Evolutionary conservation across 2,888 invertebrate genomes (phyloP).

Genomic region (Leuctra nigra): DNA sequence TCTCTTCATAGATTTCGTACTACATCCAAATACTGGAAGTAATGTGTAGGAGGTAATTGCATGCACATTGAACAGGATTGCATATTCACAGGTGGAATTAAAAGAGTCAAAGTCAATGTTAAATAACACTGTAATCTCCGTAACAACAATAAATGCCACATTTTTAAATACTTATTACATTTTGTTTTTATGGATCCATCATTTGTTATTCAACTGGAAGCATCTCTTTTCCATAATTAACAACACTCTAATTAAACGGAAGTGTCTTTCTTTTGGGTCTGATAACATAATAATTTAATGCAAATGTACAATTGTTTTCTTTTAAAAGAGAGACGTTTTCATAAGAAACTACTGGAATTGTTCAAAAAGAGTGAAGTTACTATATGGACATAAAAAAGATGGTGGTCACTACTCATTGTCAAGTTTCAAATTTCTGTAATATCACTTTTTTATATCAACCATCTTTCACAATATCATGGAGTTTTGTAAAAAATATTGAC

Average conservation of each 20-base stretch:
- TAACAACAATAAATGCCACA: conserved; percentile 17
- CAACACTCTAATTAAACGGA: not conserved
- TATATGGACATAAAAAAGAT: not conserved
- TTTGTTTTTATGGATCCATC: not conserved
- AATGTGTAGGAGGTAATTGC: not conserved
- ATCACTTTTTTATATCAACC: conserved; percentile 9
- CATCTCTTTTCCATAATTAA: not conserved
- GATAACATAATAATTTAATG: too few relatives aligned
- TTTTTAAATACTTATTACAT: conserved; percentile 12
- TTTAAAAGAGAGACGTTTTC: not conserved
- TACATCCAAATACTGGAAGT: not conserved
- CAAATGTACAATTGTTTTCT: too few relatives aligned
- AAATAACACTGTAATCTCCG: conserved; percentile 13
- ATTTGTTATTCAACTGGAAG: not conserved
- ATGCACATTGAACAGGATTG: not conserved
- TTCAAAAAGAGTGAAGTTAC: not conserved
- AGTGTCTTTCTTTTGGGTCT: too few relatives aligned
- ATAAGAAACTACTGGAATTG: conserved; percentile 1
- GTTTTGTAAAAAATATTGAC: conserved; percentile 22
- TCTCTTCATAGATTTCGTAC: not conserved
- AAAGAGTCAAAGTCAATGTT: not conserved
- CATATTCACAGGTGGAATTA: not conserved
- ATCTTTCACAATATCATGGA: conserved; percentile 2
- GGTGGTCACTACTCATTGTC: too few relatives aligned
- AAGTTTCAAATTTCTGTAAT: not conserved